phyloP scores from a whole-genome alignment of 92 coral and sea anemone genomes.

The Paragorgia papillata region DNA sequence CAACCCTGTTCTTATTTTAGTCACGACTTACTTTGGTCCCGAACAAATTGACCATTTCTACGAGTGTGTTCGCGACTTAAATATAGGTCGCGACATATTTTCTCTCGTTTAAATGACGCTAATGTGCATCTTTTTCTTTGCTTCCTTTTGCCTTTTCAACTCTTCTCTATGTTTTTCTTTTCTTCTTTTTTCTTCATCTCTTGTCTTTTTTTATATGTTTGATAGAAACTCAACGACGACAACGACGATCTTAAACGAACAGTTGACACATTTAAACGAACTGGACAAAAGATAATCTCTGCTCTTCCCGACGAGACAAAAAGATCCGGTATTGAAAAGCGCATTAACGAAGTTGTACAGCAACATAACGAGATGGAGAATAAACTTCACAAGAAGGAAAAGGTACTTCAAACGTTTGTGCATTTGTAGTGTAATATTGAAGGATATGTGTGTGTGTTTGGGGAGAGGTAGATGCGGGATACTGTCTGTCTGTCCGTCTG shows the following conservation, averaged over 20 bases:
- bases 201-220: background rate
- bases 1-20: no score
- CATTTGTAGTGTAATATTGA: no score
- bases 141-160: background rate
- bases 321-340: slow-evolving; percentile 77
- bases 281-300: slow-evolving; percentile 79
- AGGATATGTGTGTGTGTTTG: no score
- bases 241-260: slow-evolving; percentile 76
- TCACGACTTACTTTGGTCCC: no score
- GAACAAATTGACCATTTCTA: no score
- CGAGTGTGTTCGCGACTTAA: no score
- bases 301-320: slow-evolving; percentile 73
- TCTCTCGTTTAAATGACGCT: no score
- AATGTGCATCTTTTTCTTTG: no score
- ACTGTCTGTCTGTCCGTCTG: no score
- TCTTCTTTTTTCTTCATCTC: background rate
- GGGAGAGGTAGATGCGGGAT: no score
- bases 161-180: background rate
- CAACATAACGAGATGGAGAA: slow-evolving; percentile 87
- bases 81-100: no score
- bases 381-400: slow-evolving; percentile 80
- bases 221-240: slow-evolving; percentile 85
- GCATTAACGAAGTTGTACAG: slow-evolving; percentile 84
- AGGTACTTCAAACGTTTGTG: slow-evolving; percentile 46
- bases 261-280: slow-evolving; percentile 81